Evolutionary conservation across 2,888 invertebrate genomes (phyloP), one percentile per base, ranked within the genome.

Genomic region (Tyria jacobaeae): DNA sequence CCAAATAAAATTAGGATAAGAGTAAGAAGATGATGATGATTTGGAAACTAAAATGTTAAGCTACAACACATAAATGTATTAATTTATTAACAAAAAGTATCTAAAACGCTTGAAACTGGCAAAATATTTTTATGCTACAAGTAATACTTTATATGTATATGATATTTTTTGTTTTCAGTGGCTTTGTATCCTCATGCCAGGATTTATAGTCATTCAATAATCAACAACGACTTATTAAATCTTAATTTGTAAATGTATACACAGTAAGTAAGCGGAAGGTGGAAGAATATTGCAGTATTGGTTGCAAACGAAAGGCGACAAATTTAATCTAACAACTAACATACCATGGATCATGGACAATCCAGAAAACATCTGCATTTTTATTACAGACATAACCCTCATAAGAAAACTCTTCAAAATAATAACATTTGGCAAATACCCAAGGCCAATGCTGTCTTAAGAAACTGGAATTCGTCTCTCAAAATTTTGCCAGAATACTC

Each of bases 361-460:
- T 39, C 12, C 12, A 39, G n/a, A 53, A 39, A 25, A 53, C 17
- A 39, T 53, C 39, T 39, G 27, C 25, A 39, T 39, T 2, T 37
- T 37, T 53, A 53, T 39, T 37, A 39, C 12, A 53, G 25, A 39
- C 39, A n/a, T 39, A 25, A 53, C 2, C 10, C 25, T 53, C n/a
- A 25, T 27, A 53, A 39, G 53, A 53, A 53, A 6, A 25, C 53
- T 53, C 52, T 53, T 53, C 25, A 53, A 53, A 53, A 53, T 53
- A 53, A 39, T 49, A 49, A 27, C 31, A 14, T 25, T 53, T 53
- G 53, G 53, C 53, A 53, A 37, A 15, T 39, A n/a, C n/a, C 39
- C 53, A 53, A 53, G n/a, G 27, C n/a, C n/a, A 25, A 53, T 25
- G n/a, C 24, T 37, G 2, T 51, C 25, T 25, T 15, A 25, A 9